Base-by-base conservation (phyloP, 2,113 vertebrate species). In the Conger conger region DNA sequence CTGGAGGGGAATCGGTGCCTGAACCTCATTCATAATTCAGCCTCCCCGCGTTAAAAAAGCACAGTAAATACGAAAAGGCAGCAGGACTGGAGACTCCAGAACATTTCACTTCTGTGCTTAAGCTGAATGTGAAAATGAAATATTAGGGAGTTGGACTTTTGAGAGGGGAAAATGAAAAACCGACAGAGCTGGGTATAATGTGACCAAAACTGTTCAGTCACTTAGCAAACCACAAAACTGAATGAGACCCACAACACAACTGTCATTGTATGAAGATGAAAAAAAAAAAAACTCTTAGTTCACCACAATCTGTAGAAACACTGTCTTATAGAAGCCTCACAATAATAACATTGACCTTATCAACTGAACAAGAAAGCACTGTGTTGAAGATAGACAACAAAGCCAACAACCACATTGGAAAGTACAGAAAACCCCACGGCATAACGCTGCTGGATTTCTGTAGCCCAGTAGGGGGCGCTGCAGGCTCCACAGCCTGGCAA, bases 401-500 rank as follows among this genome's bases (percentile, higher is more conserved):
- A 4, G 8, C 68, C 27, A 73, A 73, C 30, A 11, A 33, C 5
- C 11, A 9, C 68, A 30, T 1, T 33, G 68, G 13, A 33, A 73
- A 33, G 68, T 4, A 13, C 68, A 73, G n/a, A 73, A 73, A 30
- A 33, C 1, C 5, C 27, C 68, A 1, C 5, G 9, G n/a, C 4
- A 16, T n/a, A 23, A 23, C 16, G 38, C 78, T 23, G 78, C 18
- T 37, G 76, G n/a, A 2, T 30, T 76, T 50, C 23, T 33, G 27
- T 68, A 84, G 30, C 45, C 83, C 83, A 84, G 45, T 54, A 84
- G 83, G 83, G n/a, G 83, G 68, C 5, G 37, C 40, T 60, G 50
- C 45, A 79, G 30, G 33, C 23, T 40, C 30, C 18, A 35, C 18
- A 23, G 42, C 82, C 35, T 53, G 33, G 40, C 33, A 50, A 57